Base-by-base conservation (phyloP, 1,140 invertebrate genomes). In the Glomeris maerens region DNA sequence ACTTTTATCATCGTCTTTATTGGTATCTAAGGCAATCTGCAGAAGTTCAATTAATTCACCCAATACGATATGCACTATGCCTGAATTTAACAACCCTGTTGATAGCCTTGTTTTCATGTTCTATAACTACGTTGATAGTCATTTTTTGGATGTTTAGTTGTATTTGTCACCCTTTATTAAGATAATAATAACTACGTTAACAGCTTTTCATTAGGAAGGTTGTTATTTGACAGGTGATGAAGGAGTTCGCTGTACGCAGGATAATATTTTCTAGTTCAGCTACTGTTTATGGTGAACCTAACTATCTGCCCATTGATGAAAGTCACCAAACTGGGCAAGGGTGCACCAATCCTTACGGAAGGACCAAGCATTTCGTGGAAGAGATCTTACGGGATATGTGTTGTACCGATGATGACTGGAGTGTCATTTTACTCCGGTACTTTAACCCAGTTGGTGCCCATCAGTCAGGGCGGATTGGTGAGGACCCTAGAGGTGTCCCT, bases 381-480 rank as follows among this genome's bases (percentile, higher is more conserved):
- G 83, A 92, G 68, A 92, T 95, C 74, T 70, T 95, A 0, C 81
- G 79, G 61, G 90, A 90, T 64, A 67, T 87, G 26, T 78, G 77
- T 23, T 67, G 65, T 58, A 78, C 83, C 46, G 81, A 88, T 58
- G 72, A 78, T 64, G 81, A 83, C 64, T 94, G 88, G 88, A 90
- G 90, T 62, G 83, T 90, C 38, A 80, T 92, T 59, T 77, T 80
- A 0, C 67, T 95, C 17, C 74, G 90, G 14, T 95, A 94, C 64
- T 95, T 95, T 65, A 95, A 95, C 66, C 90, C 90, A 5, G 84
- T 92, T 10, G 90, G 90, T 20, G 85, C 89, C 25, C 89, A 95
- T 69, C 75, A 78, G 1, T 80, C 77, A n/a, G 90, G 90, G 0
- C 66, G 79, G 27, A 92, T 94, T 49, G 90, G 90, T 0, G 89